Base-by-base conservation (phyloP, 2,888 invertebrate species). In the Prosopocoilus inquinatus region DNA sequence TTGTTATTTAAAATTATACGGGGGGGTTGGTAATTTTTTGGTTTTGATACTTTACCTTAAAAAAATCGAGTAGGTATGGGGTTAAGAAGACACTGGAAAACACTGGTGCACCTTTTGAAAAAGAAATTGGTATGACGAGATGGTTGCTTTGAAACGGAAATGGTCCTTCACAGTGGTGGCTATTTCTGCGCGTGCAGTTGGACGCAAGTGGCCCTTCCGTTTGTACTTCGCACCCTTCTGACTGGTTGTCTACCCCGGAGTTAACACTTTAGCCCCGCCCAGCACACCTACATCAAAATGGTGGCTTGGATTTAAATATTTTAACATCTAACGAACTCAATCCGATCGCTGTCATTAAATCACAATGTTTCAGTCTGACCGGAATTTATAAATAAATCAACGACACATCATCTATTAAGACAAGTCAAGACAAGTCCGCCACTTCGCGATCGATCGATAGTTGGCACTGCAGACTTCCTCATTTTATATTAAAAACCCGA, bases 221-320 rank as follows among this genome's bases (percentile, higher is more conserved):
- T 59, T 57, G 54, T 54, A 61, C 55, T 64, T 64, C 65, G 67
- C 64, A 64, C 64, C 64, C 64, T 65, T 52, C 63, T 68, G 69
- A 68, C 64, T 71, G 72, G 70, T 59, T 64, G 63, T 64, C 62
- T 63, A 63, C 64, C 67, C 61, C 63, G 55, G 61, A 64, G 65
- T 64, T 64, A 62, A 63, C 60, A 55, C 49, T 45, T 60, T 66
- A 64, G 68, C 72, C 70, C 73, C 74, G 70, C 74, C 74, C 68
- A 48, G 61, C 57, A 58, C 63, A 61, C 63, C 65, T 64, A 61
- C 62, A 59, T 65, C 61, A 70, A 72, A 72, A 72, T 70, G 71
- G 72, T 67, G 70, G 63, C 58, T 53, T n/a, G 61, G 61, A 68
- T 64, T 70, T 67, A 67, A 71, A 68, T 67, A 69, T 71, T n/a